These are phyloP conservation scores for Mechanitis messenoides DNA, from an alignment of 2,888 invertebrate genomes.

Conservation along the genomic window DNA sequence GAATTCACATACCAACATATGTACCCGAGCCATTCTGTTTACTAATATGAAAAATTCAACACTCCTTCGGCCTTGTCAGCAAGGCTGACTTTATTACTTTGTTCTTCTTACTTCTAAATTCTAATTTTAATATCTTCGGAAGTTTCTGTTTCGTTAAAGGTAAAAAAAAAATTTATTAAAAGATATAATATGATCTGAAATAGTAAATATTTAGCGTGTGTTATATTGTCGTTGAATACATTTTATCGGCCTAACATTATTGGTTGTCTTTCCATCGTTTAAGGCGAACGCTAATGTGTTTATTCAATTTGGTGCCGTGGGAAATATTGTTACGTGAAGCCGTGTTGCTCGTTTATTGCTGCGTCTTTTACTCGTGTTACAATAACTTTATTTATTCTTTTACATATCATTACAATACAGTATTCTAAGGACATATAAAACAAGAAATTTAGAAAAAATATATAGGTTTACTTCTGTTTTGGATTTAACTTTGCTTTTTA, in stretches of 20 bases:
- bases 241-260: constrained; percentile 59
- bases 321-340: constrained; percentile 67
- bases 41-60: constrained; percentile 55
- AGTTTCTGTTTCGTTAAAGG: neutral
- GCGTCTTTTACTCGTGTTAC: constrained; percentile 37
- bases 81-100: constrained; percentile 15
- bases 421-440: neutral
- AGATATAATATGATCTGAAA: constrained; percentile 39
- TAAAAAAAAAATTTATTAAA: constrained; percentile 1
- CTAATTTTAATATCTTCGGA: neutral
- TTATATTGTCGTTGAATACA: constrained; percentile 45
- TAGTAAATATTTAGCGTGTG: constrained; percentile 53
- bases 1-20: constrained; percentile 52
- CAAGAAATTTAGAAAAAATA: no score
- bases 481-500: no score
- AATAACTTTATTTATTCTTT: constrained; percentile 20
- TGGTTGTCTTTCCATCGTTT: constrained; percentile 72
- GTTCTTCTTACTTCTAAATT: neutral
- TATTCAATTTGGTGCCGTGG: constrained; percentile 69
- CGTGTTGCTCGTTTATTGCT: constrained; percentile 48
- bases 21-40: constrained; percentile 48
- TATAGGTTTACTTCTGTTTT: no score
- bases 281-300: constrained; percentile 69
- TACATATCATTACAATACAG: neutral
- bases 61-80: constrained; percentile 36